Base-by-base conservation (phyloP, 1,140 invertebrate species). In the Pteromalus puparum region DNA sequence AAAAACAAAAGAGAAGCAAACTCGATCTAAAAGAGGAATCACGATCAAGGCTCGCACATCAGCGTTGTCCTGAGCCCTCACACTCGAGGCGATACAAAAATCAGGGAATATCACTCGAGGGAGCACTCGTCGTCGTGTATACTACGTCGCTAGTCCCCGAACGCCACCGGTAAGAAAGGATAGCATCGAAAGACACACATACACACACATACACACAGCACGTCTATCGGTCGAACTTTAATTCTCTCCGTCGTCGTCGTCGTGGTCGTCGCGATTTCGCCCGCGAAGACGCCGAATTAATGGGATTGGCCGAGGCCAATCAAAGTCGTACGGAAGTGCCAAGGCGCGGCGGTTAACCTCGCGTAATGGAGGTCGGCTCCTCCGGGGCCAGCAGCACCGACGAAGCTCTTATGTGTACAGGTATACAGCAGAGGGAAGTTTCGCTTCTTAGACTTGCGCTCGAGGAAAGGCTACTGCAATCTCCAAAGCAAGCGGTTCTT, bases 341-440 rank as follows among this genome's bases (percentile, higher is more conserved):
- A 90, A 42, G 90, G 90, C 89, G 89, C 46, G 90, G 90, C 88
- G 91, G 91, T 92, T 92, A 92, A 92, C 91, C 91, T 88, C 89
- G 87, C 89, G 90, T 91, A 92, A 92, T 92, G 88, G 91, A 90
- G 89, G 88, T 90, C 88, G 89, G 87, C 90, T 91, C 89, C 91
- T 90, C 88, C 86, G 90, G 90, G 90, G 90, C 81, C 77, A 61
- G 72, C 77, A 48, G 72, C 53, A n/a, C 53, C 53, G 53, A 61
- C 18, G 53, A 15, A 28, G 10, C 26, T 53, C 13, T 5, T 48
- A n/a, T 73, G 30, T n/a, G 42, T 73, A 38, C 21, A 38, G 2
- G 34, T 34, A 34, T 21, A 73, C 18, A 42, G 5, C 30, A 12
- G 6, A 38, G 28, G 24, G 26, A 70, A 30, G 68, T 70, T 70